phyloP scores from a whole-genome alignment of 2,797 vertebrate species.

The Rhinogobio ventralis region DNA sequence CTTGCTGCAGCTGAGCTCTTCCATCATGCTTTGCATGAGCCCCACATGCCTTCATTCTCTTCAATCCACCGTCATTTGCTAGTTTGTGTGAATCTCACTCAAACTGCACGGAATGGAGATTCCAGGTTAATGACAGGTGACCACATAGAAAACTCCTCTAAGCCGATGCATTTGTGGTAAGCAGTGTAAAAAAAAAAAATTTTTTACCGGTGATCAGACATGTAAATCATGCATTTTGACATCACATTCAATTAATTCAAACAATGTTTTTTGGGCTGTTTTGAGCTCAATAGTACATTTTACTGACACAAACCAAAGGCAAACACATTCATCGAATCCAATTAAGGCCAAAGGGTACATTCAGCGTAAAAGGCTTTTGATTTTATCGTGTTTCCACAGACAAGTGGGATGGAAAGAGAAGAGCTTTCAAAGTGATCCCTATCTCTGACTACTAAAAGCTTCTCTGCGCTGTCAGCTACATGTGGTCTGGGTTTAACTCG shows the following conservation, averaged over 20 bases:
- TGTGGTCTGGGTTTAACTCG: constrained; percentile 17
- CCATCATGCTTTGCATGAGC: constrained; percentile 67
- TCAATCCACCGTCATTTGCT: constrained; percentile 68
- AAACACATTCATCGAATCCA: constrained; percentile 51
- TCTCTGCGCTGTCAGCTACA: constrained; percentile 19
- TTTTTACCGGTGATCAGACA: constrained; percentile 45
- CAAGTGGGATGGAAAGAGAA: constrained; percentile 43
- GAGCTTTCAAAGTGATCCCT: constrained; percentile 31
- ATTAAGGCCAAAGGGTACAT: constrained; percentile 58
- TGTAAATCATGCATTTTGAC: constrained; percentile 61
- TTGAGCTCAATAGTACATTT: constrained; percentile 19
- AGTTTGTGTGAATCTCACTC: constrained; percentile 71
- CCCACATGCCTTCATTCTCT: constrained; percentile 71
- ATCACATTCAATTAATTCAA: constrained; percentile 46
- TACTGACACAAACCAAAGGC: constrained; percentile 52
- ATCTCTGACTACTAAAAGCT: constrained; percentile 39
- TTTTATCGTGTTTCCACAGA: constrained; percentile 37
- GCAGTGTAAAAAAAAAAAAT: constrained; percentile 9
- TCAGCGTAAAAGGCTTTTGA: constrained; percentile 39
- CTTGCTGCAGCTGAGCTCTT: constrained; percentile 67
- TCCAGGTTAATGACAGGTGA: constrained; percentile 63
- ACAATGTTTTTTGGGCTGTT: neutral
- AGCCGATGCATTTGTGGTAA: constrained; percentile 58
- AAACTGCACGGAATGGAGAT: constrained; percentile 67
- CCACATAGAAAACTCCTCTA: constrained; percentile 53